Base-by-base conservation (phyloP, 2,888 invertebrate genomes). In the Trichacis sp. region DNA sequence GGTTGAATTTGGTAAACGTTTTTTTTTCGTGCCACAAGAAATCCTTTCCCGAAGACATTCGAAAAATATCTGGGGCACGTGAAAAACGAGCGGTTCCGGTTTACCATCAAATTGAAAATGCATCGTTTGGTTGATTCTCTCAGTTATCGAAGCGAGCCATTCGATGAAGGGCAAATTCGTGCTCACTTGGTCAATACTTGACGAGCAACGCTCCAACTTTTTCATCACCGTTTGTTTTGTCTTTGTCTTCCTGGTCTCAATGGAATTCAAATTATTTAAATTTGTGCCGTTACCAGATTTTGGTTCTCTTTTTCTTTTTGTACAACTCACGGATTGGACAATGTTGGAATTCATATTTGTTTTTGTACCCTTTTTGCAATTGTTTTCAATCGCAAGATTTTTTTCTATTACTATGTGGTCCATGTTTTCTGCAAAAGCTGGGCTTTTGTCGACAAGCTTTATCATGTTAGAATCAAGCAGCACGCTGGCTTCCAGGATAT, bases 91-190 rank as follows among this genome's bases (percentile, higher is more conserved):
- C 0, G 90, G 88, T 30, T 92, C 89, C 6, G 90, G 88, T 73
- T 88, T 88, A 57, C 90, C 90, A 76, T 87, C 86, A 74, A 89
- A 89, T 73, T 90, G 90, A 77, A 89, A 91, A 78, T 90, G 90
- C 88, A 93, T 89, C 11, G 90, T 88, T 69, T 90, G 89, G 84
- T 93, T 93, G 52, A 94, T 90, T 18, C 90, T 86, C 79, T 94
- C 93, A 8, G 93, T 92, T 11, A 93, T 90, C 74, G 91, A 90
- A 1, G 90, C 89, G 43, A 93, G 84, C 93, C 94, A 94, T 48
- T 89, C 87, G 8, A 88, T 84, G 80, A 93, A 93, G 6, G 83
- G 80, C 65, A 88, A 80, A 47, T 78, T 83, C 1, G 83, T 77
- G 29, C 70, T 79, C 4, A 74, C 60, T 53, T 84, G 85, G 40